Conservation (phyloP, 64 coral and sea anemone species). For the Stylophora pistillata region DNA sequence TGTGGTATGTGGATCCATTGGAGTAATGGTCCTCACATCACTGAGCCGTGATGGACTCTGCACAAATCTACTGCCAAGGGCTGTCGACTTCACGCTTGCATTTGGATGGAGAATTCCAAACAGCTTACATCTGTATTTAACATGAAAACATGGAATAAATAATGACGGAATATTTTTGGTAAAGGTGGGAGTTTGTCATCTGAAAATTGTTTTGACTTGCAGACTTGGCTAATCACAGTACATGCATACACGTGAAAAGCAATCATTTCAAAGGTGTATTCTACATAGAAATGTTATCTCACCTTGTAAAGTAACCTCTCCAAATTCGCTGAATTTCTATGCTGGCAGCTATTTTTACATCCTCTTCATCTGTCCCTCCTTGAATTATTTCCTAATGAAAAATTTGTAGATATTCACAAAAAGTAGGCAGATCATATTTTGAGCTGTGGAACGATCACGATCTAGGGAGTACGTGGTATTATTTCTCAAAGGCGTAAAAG, state of each 20-base stretch:
- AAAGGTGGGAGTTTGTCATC: background rate
- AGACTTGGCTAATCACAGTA: no score
- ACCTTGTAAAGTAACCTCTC: slow-evolving; percentile 54
- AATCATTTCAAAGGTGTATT: background rate
- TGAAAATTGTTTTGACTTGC: background rate
- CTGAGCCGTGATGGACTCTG: slow-evolving; percentile 9
- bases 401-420: background rate
- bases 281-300: no score
- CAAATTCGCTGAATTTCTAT: slow-evolving; percentile 68
- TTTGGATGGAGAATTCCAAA: slow-evolving; percentile 66
- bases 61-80: slow-evolving; percentile 8
- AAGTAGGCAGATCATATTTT: no score
- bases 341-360: slow-evolving; percentile 25
- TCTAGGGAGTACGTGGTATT: no score
- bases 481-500: no score
- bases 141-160: background rate
- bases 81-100: slow-evolving; percentile 31
- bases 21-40: slow-evolving; percentile 25
- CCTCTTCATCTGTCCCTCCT: slow-evolving; percentile 5
- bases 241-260: background rate
- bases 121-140: slow-evolving; percentile 28
- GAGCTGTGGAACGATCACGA: no score
- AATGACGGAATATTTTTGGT: background rate
- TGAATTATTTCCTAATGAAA: slow-evolving; percentile 27
- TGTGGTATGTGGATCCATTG: background rate